Evolutionary conservation across 2,888 invertebrate genomes (phyloP), one percentile per base, ranked within the genome.

Genomic region (Lithophane socia): DNA sequence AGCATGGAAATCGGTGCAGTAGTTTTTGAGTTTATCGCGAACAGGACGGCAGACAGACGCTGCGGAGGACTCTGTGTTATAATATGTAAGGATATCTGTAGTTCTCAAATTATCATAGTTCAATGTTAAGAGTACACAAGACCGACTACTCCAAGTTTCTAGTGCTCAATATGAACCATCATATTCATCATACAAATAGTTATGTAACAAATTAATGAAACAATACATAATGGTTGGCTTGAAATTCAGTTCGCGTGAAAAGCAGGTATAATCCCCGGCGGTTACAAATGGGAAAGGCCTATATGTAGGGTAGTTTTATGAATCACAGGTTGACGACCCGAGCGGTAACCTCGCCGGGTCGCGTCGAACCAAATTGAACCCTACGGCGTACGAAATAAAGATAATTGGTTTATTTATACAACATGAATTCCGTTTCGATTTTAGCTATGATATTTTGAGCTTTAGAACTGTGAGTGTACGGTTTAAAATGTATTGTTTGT

Each of bases 291-390:
- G 91, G 91, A 88, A 90, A 92, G 88, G 91, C 92, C 92, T 92
- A 88, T 84, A 89, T 87, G 85, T 91, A 90, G 94, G 93, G 93
- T 93, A 92, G 93, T 93, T 94, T 90, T 88, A 89, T 93, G 93
- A 94, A 92, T 94, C 93, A 92, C 92, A 90, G 94, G 93, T 90
- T 93, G 89, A 89, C 91, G 93, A 93, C 93, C 93, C 90, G 90
- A 82, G 79, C 92, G 88, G 91, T 92, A 90, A 92, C 92, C 94
- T 92, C 90, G 77, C 47, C 77, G 54, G 56, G 42, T 24, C 21
- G 47, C 18, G 63, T n/a, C 82, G 73, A 61, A 74, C 86, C n/a
- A 89, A 83, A 81, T 67, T 82, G 77, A 79, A 82, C 87, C 64
- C 79, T 88, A 86, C 64, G 5, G 44, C 82, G 58, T 70, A 79